Evolutionary conservation across 2,113 vertebrate genomes (phyloP).

Genomic region (Perognathus longimembris): DNA sequence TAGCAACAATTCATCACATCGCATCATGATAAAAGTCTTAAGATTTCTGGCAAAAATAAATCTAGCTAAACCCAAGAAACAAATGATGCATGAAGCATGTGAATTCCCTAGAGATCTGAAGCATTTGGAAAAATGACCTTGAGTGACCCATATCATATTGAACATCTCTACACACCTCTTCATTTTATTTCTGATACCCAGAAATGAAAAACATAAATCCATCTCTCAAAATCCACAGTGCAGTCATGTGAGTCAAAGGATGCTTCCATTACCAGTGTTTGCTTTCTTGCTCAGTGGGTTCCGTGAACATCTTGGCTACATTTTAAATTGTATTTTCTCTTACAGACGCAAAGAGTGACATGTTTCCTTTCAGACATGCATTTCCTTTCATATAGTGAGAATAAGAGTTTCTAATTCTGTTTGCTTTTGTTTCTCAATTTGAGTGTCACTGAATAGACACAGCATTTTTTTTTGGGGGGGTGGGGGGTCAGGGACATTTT

Average conservation of each 20-base stretch:
- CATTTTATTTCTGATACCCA: conserved; percentile 75
- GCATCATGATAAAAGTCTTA: conserved; percentile 76
- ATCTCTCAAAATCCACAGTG: conserved; percentile 67
- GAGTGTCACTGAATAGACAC: background rate
- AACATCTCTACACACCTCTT: conserved; percentile 73
- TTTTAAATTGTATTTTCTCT: conserved; percentile 76
- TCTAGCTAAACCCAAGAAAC: conserved; percentile 67
- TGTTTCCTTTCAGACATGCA: background rate
- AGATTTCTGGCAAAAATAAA: conserved; percentile 73
- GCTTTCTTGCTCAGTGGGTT: conserved; percentile 56
- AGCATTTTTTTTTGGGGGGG: conserved; percentile 65
- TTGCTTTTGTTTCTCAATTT: background rate
- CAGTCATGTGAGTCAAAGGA: conserved; percentile 66
- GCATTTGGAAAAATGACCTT: conserved; percentile 73
- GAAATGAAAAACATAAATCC: conserved; percentile 75
- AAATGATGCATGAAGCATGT: conserved; percentile 61
- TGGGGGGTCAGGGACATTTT: conserved; percentile 34
- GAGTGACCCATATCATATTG: conserved; percentile 63
- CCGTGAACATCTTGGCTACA: conserved; percentile 71
- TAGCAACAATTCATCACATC: conserved; percentile 84
- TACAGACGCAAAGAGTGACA: conserved; percentile 49
- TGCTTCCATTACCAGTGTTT: conserved; percentile 63
- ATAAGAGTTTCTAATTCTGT: background rate
- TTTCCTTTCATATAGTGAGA: conserved; percentile 30
- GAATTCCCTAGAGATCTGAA: conserved; percentile 75